These are phyloP conservation scores for Tokudaia tokunoshimensis DNA, from an alignment of 2,797 vertebrate species.

Conservation along the genomic window DNA sequence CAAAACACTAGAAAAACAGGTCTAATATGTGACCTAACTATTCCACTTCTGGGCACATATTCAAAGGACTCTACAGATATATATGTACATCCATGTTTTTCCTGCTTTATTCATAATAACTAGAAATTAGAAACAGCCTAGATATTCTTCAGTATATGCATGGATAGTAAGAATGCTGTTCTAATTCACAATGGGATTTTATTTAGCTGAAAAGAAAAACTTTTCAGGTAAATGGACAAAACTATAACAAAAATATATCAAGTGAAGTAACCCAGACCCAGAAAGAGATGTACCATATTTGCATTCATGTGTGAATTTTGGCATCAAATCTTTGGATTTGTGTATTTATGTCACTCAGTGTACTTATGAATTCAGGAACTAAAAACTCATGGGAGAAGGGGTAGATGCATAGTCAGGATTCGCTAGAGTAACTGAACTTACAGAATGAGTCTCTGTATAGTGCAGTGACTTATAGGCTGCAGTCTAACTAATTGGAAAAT, in stretches of 20 bases:
- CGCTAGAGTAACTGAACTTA: background rate
- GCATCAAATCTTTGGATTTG: background rate
- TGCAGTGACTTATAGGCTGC: too few species aligned
- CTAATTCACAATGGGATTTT: too few species aligned
- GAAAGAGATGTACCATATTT: background rate
- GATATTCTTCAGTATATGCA: background rate
- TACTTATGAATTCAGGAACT: background rate
- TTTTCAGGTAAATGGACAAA: background rate
- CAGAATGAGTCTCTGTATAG: too few species aligned
- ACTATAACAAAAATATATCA: background rate
- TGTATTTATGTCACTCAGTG: background rate
- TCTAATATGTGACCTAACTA: too few species aligned
- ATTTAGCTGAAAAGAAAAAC: background rate
- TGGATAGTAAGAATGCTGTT: background rate
- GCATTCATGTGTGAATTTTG: background rate
- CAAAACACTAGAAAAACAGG: background rate
- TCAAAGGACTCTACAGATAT: background rate
- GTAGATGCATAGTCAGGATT: background rate
- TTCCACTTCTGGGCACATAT: background rate
- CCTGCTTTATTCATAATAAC: background rate
- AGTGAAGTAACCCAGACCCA: background rate
- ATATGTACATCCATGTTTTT: background rate
- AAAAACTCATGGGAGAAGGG: background rate
- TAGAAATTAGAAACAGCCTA: too few species aligned
- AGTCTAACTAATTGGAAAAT: too few species aligned